phyloP scores from a whole-genome alignment of 2,888 invertebrate species.

The Lutraria lutraria region DNA sequence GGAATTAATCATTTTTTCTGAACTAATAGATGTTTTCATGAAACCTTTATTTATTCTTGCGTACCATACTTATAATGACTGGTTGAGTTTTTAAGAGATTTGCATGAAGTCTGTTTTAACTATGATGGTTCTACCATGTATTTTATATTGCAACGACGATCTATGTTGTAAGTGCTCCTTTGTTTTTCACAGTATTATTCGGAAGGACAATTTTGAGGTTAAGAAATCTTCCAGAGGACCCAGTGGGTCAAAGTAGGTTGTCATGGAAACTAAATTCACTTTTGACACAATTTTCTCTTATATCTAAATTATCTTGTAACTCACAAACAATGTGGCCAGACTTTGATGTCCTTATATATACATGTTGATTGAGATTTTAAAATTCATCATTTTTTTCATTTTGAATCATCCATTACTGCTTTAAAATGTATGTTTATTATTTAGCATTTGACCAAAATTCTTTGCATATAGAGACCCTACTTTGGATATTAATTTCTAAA shows the following conservation, averaged over 20 bases:
- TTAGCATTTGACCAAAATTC: too few species aligned
- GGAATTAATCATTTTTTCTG: too few species aligned
- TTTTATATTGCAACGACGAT: constrained; percentile 18
- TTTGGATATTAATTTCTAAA: too few species aligned
- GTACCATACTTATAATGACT: too few species aligned
- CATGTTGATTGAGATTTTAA: too few species aligned
- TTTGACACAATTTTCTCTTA: constrained; percentile 44
- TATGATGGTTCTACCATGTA: constrained; percentile 7
- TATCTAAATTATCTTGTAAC: constrained; percentile 27
- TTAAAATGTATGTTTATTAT: too few species aligned
- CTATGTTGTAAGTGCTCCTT: constrained; percentile 33
- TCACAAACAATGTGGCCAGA: background rate
- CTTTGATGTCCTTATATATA: background rate
- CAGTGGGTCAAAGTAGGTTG: constrained; percentile 67
- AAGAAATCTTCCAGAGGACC: constrained; percentile 50
- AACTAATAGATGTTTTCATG: too few species aligned
- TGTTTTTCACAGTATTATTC: constrained; percentile 63
- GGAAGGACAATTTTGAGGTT: constrained; percentile 63
- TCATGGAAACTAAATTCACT: constrained; percentile 35
- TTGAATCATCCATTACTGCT: too few species aligned
- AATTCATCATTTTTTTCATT: too few species aligned
- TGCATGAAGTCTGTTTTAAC: background rate
- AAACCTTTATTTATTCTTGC: too few species aligned
- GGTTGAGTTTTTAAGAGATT: too few species aligned
- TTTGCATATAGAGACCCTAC: too few species aligned